phyloP scores from a whole-genome alignment of 2,888 invertebrate genomes.

The Ferrisia virgata region DNA sequence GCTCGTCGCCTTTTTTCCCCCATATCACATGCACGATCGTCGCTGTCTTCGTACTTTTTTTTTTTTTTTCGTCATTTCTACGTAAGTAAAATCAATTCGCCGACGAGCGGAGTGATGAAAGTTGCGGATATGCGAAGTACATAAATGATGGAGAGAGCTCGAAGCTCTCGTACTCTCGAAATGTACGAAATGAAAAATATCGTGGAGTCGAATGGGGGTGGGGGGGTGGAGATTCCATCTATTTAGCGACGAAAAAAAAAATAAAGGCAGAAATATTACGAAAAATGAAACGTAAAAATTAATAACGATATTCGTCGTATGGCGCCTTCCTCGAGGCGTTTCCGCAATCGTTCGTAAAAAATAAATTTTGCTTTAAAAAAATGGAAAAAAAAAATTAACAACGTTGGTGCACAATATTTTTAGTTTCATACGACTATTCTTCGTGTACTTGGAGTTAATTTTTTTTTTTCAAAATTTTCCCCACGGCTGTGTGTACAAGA shows the following conservation, averaged over 20 bases:
- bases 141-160: too few species aligned
- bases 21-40: neutral
- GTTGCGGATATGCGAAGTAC: too few species aligned
- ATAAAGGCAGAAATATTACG: neutral
- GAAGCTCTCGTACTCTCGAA: too few species aligned
- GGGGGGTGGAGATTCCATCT: too few species aligned
- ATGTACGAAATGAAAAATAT: neutral
- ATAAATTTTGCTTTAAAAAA: neutral
- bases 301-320: neutral
- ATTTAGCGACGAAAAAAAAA: neutral
- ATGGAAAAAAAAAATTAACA: neutral
- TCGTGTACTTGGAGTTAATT: too few species aligned
- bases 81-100: neutral
- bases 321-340: neutral
- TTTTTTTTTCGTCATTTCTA: neutral
- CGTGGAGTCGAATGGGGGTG: too few species aligned
- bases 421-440: too few species aligned
- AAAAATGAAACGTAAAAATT: neutral
- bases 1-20: neutral
- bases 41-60: neutral
- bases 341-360: neutral
- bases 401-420: too few species aligned
- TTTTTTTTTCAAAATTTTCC: too few species aligned
- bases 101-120: neutral
- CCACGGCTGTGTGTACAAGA: too few species aligned